Conservation (phyloP, 2,888 invertebrate species). For the Pachydiplax longipennis region DNA sequence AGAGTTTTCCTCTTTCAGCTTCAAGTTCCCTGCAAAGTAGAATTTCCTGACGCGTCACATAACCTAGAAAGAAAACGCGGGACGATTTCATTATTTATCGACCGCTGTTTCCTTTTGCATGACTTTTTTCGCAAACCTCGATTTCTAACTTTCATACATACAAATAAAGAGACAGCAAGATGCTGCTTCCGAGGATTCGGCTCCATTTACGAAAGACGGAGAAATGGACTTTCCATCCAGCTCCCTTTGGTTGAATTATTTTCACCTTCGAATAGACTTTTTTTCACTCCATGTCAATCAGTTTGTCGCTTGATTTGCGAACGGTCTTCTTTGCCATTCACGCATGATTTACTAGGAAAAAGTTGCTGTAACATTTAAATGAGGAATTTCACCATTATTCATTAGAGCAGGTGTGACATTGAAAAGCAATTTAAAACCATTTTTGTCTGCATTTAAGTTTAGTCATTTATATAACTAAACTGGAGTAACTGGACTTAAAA, state of each 20-base stretch:
- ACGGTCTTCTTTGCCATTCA: too few species aligned
- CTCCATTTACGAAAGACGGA: neutral
- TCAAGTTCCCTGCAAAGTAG: too few species aligned
- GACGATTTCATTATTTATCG: neutral
- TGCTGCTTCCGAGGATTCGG: neutral
- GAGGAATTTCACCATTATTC: too few species aligned
- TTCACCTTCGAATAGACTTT: neutral
- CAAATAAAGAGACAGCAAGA: neutral
- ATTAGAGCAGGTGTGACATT: too few species aligned
- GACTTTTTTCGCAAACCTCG: neutral
- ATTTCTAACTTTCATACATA: neutral
- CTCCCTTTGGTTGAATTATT: neutral
- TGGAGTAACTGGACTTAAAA: too few species aligned
- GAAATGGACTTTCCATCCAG: neutral
- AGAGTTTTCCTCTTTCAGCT: too few species aligned
- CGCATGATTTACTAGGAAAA: too few species aligned
- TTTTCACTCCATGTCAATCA: neutral
- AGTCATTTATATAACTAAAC: too few species aligned
- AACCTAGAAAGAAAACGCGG: neutral
- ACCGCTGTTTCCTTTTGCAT: neutral
- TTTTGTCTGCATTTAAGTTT: too few species aligned
- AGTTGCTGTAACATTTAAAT: too few species aligned
- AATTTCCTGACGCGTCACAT: too few species aligned
- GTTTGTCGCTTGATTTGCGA: neutral
- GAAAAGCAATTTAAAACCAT: too few species aligned